Evolutionary conservation across 2,797 vertebrate genomes (phyloP), one percentile per base, ranked within the genome.

Genomic region (Triplophysa yarkandensis): DNA sequence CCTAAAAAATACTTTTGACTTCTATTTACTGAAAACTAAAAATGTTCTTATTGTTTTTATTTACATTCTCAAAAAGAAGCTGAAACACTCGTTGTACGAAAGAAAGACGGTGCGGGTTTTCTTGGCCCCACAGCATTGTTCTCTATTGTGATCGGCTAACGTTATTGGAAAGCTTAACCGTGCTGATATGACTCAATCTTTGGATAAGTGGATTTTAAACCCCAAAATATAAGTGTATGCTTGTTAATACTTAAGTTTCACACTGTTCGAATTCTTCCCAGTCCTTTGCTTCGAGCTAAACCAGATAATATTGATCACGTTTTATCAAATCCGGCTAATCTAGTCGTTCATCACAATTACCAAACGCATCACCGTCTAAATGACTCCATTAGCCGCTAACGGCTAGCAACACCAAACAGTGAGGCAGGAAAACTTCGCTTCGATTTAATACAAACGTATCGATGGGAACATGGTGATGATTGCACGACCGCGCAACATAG

Each of bases 341-440:
- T 64, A 54, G 34, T 54, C 61, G 71, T 64, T 64, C 60, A 74
- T 74, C 62, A 66, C 71, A 74, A 74, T 65, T 65, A 66, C 71
- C 71, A 32, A 74, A 74, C 71, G 57, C 71, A 74, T 74, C 61
- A 44, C 27, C 14, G 19, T 73, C 71, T 66, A 74, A 73, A 74
- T 66, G 62, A 65, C 62, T 74, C 62, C 62, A 66, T 74, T 74
- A 74, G 71, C 71, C 25, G 71, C 71, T 74, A 74, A 74, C 62
- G 62, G 71, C 71, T 74, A 74, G 34, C 71, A 44, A 43, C 27
- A 10, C 16, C 19, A 73, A 65, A 2, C 36, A 65, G 36, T 13
- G 27, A 44, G 14, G 27, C 14, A 43, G 3, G 4, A 25, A 1
- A 65, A 57, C 62, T 65, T 32, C 0, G 44, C 10, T 4, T 21